These are phyloP conservation scores for Craterocephalus amniculus DNA, from an alignment of 2,797 vertebrate genomes.

Conservation along the genomic window DNA sequence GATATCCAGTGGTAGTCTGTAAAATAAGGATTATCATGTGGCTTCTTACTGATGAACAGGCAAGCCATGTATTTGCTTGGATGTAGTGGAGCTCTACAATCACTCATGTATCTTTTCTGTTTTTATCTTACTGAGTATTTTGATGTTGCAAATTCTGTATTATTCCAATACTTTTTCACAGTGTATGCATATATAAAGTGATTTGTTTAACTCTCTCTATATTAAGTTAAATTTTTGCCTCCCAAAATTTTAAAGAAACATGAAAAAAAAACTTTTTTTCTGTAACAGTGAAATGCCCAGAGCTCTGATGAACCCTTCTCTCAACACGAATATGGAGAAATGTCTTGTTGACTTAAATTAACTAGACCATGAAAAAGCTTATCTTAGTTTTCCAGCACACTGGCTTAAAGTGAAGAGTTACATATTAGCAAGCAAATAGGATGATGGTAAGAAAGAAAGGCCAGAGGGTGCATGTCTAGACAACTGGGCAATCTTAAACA, in stretches of 20 bases:
- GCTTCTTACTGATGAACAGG: conserved; percentile 36
- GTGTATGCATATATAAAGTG: neutral
- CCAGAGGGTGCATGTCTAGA: conserved; percentile 43
- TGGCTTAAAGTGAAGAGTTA: conserved; percentile 61
- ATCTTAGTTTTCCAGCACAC: conserved; percentile 66
- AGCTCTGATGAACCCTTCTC: conserved; percentile 30
- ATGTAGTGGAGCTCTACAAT: conserved; percentile 9
- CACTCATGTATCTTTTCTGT: neutral
- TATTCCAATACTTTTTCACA: neutral
- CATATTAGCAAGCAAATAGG: conserved; percentile 64
- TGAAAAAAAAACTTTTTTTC: neutral
- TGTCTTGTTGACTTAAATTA: conserved; percentile 60
- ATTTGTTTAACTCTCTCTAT: neutral
- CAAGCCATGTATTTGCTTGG: conserved; percentile 25
- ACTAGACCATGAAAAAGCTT: conserved; percentile 63
- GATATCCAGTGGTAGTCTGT: conserved; percentile 28
- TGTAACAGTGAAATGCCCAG: conserved; percentile 26
- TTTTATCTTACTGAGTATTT: neutral
- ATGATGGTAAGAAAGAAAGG: conserved; percentile 41
- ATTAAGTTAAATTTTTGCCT: neutral
- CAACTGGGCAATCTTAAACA: conserved; percentile 44
- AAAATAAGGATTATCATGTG: conserved; percentile 38
- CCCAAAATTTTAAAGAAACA: neutral
- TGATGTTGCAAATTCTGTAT: neutral
- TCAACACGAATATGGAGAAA: conserved; percentile 50